A percentile compares a stretch with the other conserved stretches of the same genome.
phyloP scores from a whole-genome alignment of 35 echinoderm and acorn worm species.

The Lytechinus variegatus region DNA sequence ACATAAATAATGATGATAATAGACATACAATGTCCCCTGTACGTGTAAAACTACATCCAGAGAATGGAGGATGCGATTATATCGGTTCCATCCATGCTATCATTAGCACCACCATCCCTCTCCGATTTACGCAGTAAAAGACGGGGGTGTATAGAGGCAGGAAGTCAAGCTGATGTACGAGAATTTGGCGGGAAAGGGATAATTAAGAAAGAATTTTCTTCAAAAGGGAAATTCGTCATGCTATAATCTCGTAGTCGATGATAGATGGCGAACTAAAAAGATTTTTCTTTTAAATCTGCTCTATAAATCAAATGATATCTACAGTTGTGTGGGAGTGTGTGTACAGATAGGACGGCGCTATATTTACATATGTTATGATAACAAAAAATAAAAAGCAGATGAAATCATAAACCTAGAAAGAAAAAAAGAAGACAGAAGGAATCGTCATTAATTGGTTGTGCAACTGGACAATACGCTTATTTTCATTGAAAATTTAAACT shows the following conservation, averaged over 20 bases:
- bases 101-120: background rate
- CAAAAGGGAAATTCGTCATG: slow-evolving; percentile 11
- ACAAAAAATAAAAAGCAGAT: too few species aligned
- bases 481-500: too few species aligned
- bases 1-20: too few species aligned
- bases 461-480: too few species aligned
- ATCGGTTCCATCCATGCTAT: background rate
- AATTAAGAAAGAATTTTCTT: background rate
- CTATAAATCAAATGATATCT: background rate
- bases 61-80: background rate
- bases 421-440: too few species aligned
- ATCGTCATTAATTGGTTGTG: too few species aligned
- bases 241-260: background rate
- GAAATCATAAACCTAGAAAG: too few species aligned
- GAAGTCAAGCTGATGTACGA: slow-evolving; percentile 1
- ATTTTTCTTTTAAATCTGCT: background rate
- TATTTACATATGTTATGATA: too few species aligned
- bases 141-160: background rate
- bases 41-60: background rate
- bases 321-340: background rate
- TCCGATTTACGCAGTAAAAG: background rate
- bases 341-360: background rate
- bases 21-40: background rate
- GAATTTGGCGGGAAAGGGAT: background rate
- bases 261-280: background rate